Evolutionary conservation across 2,888 invertebrate genomes (phyloP).

Genomic region (Amphiduros pacificus): DNA sequence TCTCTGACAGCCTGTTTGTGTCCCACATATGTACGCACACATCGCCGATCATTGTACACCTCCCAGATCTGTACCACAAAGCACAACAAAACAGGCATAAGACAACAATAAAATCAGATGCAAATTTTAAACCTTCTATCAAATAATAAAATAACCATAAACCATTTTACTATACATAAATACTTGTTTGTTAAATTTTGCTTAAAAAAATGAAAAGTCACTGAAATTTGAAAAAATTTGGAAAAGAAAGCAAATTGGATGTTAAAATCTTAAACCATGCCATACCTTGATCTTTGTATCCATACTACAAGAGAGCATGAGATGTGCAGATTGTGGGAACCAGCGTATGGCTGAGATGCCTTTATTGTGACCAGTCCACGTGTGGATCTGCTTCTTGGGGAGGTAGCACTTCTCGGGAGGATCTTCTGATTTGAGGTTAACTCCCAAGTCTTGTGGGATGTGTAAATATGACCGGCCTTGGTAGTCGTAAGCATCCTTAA

Average conservation of each 20-base stretch:
- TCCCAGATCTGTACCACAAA: conserved; percentile 80
- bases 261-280: not conserved
- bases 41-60: conserved; percentile 91
- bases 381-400: conserved; percentile 93
- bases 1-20: conserved; percentile 97
- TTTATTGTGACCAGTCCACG: conserved; percentile 96
- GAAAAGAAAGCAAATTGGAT: not conserved
- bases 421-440: conserved; percentile 81
- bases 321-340: conserved; percentile 92
- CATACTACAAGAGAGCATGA: conserved; percentile 94
- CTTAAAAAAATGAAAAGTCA: not conserved
- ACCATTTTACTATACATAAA: not conserved
- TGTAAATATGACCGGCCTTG: conserved; percentile 94
- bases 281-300: conserved; percentile 89
- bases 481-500: conserved; percentile 87
- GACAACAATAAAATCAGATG: not conserved
- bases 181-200: not conserved
- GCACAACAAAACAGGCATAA: not conserved
- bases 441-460: conserved; percentile 88
- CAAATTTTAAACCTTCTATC: not conserved
- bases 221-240: not conserved
- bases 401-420: conserved; percentile 95
- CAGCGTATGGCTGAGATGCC: conserved; percentile 92
- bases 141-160: not conserved
- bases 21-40: conserved; percentile 91